Percentiles rank a stretch among this genome's conserved stretches.
These are phyloP conservation scores for Zhuqinia jingwanae DNA, from an alignment of 2,888 invertebrate species.

Conservation along the genomic window DNA sequence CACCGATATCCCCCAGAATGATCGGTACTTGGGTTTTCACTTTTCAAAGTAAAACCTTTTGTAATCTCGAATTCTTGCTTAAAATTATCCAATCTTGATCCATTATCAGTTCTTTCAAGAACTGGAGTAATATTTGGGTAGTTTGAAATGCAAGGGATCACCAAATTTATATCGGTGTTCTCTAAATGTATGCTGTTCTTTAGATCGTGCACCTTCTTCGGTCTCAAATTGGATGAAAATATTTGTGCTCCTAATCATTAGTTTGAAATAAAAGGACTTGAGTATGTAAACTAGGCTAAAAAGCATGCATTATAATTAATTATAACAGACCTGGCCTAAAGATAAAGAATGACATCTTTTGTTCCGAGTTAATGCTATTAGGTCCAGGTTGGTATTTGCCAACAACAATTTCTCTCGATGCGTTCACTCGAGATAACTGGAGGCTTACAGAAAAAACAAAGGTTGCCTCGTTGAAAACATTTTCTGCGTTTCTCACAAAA, in stretches of 20 bases:
- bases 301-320: constrained; percentile 14
- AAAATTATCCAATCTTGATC: neutral
- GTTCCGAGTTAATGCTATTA: constrained; percentile 15
- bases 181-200: neutral
- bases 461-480: constrained; percentile 72
- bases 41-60: constrained; percentile 58
- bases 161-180: constrained; percentile 13
- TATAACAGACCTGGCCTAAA: constrained; percentile 53
- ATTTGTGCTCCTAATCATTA: neutral
- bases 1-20: constrained; percentile 30
- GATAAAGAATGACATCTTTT: constrained; percentile 47
- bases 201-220: neutral
- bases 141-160: constrained; percentile 64
- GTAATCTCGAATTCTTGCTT: constrained; percentile 12
- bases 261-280: neutral
- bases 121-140: constrained; percentile 32
- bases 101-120: neutral
- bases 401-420: constrained; percentile 48
- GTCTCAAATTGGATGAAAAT: constrained; percentile 43
- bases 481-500: constrained; percentile 73
- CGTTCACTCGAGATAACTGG: neutral
- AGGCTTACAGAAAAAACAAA: constrained; percentile 70
- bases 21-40: neutral
- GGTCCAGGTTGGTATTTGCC: no score
- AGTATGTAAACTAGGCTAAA: neutral